phyloP scores from a whole-genome alignment of 2,888 invertebrate genomes.

The Apomyelois bistriatella region DNA sequence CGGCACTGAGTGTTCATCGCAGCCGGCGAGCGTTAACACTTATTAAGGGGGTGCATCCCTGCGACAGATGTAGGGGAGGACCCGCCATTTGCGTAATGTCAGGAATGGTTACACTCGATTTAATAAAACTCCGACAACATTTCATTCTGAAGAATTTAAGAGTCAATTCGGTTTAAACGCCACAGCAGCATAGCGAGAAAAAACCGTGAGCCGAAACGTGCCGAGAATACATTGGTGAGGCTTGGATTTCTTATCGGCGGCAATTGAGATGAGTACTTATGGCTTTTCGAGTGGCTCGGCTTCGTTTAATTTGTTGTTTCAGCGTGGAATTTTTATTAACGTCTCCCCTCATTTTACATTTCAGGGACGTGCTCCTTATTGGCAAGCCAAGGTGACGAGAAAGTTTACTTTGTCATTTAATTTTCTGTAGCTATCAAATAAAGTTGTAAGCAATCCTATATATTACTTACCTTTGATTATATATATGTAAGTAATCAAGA shows the following conservation, averaged over 20 bases:
- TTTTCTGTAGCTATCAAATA: conserved; percentile 16
- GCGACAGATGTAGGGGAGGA: conserved; percentile 79
- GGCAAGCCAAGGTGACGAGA: conserved; percentile 52
- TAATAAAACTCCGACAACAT: conserved; percentile 79
- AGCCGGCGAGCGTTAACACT: conserved; percentile 79
- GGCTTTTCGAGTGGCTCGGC: conserved; percentile 79
- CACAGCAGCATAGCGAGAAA: conserved; percentile 72
- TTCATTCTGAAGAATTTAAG: conserved; percentile 78
- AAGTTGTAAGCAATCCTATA: neutral
- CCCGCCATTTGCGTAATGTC: conserved; percentile 78
- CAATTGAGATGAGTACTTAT: conserved; percentile 81
- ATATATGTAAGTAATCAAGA: too few relatives aligned
- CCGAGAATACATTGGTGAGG: conserved; percentile 74
- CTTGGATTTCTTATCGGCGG: conserved; percentile 80
- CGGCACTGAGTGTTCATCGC: conserved; percentile 68
- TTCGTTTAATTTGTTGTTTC: conserved; percentile 80
- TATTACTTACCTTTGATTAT: too few relatives aligned
- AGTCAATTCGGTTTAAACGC: conserved; percentile 78
- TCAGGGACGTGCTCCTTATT: conserved; percentile 55
- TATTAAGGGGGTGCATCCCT: conserved; percentile 80
- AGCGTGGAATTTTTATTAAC: conserved; percentile 78
- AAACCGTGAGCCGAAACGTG: conserved; percentile 78
- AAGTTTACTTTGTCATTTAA: conserved; percentile 45
- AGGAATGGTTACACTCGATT: conserved; percentile 80
- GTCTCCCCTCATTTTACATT: conserved; percentile 74